These are phyloP conservation scores for Sepiola atlantica DNA, from an alignment of 2,888 invertebrate genomes.

Conservation along the genomic window DNA sequence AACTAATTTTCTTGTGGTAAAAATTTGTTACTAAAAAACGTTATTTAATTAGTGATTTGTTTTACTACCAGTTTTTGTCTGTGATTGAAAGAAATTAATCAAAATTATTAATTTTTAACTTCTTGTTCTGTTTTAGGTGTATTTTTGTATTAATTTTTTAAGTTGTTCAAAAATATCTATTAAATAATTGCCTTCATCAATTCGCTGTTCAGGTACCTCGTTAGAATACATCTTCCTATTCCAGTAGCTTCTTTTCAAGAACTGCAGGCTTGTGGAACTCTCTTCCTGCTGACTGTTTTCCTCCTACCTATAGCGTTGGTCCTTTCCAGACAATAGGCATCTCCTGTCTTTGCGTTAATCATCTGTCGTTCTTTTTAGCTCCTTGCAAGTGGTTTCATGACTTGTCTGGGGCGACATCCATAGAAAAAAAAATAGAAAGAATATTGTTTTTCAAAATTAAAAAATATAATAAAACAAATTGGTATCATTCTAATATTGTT, in stretches of 20 bases:
- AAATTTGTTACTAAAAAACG: neutral
- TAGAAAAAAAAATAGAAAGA: too few species aligned
- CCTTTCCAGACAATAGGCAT: too few species aligned
- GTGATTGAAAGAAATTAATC: neutral
- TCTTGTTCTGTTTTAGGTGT: neutral
- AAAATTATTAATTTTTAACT: too few species aligned
- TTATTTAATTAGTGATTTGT: neutral
- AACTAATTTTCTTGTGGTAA: neutral
- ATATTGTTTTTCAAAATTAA: neutral
- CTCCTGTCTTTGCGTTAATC: too few species aligned
- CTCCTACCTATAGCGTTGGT: too few species aligned
- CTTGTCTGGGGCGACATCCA: too few species aligned
- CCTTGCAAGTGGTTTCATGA: too few species aligned
- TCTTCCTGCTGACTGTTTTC: too few species aligned
- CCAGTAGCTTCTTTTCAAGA: too few species aligned
- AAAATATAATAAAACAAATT: neutral
- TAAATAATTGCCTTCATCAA: neutral
- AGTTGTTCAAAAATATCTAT: neutral
- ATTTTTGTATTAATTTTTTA: neutral
- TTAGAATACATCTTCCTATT: too few species aligned
- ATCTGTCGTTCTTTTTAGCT: too few species aligned
- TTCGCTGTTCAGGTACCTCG: neutral
- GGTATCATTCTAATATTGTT: neutral
- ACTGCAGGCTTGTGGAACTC: too few species aligned
- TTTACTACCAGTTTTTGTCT: neutral